These are phyloP conservation scores for Microtus oregoni DNA, from an alignment of 2,113 vertebrate genomes.

Conservation along the genomic window DNA sequence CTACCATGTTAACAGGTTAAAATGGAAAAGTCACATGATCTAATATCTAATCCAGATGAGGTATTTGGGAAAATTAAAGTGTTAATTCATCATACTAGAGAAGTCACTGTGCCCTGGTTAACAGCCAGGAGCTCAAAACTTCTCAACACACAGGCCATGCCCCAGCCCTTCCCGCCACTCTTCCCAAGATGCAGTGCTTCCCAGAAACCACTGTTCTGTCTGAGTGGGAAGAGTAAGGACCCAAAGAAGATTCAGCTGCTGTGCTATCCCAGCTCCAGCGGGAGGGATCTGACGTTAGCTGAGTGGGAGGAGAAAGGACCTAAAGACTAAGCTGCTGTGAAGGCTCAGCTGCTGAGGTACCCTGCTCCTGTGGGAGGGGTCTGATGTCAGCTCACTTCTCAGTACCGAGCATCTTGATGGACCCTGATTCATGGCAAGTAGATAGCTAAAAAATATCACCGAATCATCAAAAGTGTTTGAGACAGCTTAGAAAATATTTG, in stretches of 20 bases:
- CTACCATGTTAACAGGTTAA: not conserved
- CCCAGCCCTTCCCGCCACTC: not conserved
- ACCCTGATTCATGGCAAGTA: not conserved
- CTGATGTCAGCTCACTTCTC: not conserved
- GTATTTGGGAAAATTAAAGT: not conserved
- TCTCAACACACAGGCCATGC: not conserved
- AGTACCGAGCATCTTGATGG: not conserved
- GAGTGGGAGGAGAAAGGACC: not conserved
- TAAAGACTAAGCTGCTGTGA: too few species aligned
- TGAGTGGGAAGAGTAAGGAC: not conserved
- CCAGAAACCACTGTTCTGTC: not conserved
- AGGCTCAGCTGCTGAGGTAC: too few species aligned
- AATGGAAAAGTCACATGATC: not conserved
- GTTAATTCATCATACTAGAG: not conserved
- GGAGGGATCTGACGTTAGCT: not conserved
- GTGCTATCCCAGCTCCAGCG: rapidly evolving
- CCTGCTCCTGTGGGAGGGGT: too few species aligned
- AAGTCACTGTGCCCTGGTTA: not conserved
- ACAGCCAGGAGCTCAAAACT: not conserved
- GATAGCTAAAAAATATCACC: not conserved
- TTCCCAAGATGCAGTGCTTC: not conserved
- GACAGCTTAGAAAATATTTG: not conserved
- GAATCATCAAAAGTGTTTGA: not conserved
- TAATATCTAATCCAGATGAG: not conserved
- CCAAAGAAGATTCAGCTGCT: too few species aligned